Conservation (phyloP, 2,888 invertebrate species). For the Rotaria macrura region DNA sequence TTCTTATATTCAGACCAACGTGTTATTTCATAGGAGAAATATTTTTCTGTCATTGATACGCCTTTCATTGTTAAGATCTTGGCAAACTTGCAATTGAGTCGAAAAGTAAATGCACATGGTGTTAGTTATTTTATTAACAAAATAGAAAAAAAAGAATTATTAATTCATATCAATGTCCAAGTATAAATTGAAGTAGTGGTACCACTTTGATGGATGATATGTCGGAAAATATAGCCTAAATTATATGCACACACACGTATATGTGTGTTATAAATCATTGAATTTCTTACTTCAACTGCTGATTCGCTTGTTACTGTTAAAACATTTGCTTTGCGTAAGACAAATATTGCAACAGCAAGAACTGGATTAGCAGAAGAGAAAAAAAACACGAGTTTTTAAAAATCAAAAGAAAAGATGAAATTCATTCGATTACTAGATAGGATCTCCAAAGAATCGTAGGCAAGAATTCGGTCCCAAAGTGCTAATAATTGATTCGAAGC, state of each 20-base stretch:
- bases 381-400: too few relatives aligned
- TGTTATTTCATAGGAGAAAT: too few relatives aligned
- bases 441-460: slow-evolving; percentile 80
- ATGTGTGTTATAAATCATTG: background rate
- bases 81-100: too few relatives aligned
- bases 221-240: slow-evolving; percentile 19
- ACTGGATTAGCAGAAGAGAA: background rate
- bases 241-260: background rate
- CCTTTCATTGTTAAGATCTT: too few relatives aligned
- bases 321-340: background rate
- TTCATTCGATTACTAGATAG: slow-evolving; percentile 56
- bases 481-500: slow-evolving; percentile 79
- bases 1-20: too few relatives aligned
- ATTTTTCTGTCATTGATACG: too few relatives aligned
- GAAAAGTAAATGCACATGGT: background rate
- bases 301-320: background rate
- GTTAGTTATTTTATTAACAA: background rate
- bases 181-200: background rate
- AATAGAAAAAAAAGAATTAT: background rate
- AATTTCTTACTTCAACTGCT: background rate
- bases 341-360: slow-evolving; percentile 7
- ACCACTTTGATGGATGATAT: slow-evolving; percentile 13
- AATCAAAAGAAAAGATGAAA: background rate
- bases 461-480: slow-evolving; percentile 81
- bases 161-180: background rate